phyloP scores from a whole-genome alignment of 1,140 invertebrate species.

The Metopolophium dirhodum region DNA sequence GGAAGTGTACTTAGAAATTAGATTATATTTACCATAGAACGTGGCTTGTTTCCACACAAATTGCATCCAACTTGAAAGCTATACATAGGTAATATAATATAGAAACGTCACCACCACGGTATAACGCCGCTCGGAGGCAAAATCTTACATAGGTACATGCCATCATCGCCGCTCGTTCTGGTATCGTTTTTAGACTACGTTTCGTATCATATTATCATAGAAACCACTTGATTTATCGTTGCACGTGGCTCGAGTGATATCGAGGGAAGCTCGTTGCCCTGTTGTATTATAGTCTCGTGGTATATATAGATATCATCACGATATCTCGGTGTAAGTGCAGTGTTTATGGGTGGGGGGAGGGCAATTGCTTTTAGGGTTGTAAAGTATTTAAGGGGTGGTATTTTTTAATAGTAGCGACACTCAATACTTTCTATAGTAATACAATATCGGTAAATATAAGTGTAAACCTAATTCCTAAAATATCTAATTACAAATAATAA shows the following conservation, averaged over 20 bases:
- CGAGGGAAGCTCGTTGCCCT: neutral
- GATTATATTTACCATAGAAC: neutral
- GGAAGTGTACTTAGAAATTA: conserved; percentile 1
- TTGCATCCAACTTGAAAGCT: conserved; percentile 18
- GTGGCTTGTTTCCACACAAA: neutral
- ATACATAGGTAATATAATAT: neutral
- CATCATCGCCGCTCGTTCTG: neutral
- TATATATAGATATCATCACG: neutral
- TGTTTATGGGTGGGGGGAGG: neutral
- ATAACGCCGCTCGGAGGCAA: neutral
- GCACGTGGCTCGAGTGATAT: neutral
- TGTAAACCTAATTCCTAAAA: too few species aligned
- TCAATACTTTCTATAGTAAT: neutral
- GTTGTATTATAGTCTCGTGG: neutral
- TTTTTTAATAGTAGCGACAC: too few species aligned
- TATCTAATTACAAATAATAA: too few species aligned
- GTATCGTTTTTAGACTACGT: neutral
- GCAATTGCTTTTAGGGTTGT: too few species aligned
- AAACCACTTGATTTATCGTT: neutral
- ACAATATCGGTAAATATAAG: too few species aligned
- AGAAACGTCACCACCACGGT: neutral
- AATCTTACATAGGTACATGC: neutral
- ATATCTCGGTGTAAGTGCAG: neutral
- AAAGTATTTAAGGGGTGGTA: neutral
- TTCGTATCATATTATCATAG: neutral